A percentile compares a stretch with the other conserved stretches of the same genome.
phyloP scores from a whole-genome alignment of 2,888 invertebrate genomes.

The Odontothrips loti region DNA sequence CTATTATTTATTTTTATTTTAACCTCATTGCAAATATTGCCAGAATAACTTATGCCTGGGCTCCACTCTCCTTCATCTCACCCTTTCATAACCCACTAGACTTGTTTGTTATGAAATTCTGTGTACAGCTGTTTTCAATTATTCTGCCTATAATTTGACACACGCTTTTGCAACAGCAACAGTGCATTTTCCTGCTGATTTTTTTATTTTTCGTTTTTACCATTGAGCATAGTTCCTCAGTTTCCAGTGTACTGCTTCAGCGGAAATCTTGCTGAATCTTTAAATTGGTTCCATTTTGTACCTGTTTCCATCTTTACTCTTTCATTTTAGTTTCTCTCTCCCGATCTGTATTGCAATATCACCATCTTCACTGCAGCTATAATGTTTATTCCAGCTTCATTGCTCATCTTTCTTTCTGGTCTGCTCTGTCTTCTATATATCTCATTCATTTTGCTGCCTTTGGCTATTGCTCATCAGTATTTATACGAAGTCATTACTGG shows the following conservation, averaged over 20 bases:
- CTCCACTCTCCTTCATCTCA: slow-evolving; percentile 4
- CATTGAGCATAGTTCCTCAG: too few relatives aligned
- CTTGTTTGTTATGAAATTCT: too few relatives aligned
- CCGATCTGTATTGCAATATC: background rate
- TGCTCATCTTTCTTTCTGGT: background rate
- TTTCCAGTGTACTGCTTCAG: background rate
- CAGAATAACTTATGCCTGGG: slow-evolving; percentile 19
- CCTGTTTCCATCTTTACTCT: background rate
- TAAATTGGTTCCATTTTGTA: background rate
- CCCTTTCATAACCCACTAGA: background rate
- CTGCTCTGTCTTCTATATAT: background rate
- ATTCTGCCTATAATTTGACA: background rate
- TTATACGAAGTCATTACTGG: background rate
- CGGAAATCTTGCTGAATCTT: background rate
- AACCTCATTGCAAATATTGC: slow-evolving; percentile 22
- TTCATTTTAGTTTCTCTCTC: background rate
- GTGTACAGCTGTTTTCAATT: background rate
- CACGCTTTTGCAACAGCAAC: background rate
- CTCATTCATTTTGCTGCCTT: background rate
- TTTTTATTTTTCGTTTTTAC: background rate
- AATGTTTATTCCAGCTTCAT: background rate
- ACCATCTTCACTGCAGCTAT: background rate
- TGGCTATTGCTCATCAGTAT: background rate
- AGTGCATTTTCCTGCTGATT: background rate
- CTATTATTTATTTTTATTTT: background rate